phyloP scores from a whole-genome alignment of 2,888 invertebrate genomes.

The Deilephila porcellus region DNA sequence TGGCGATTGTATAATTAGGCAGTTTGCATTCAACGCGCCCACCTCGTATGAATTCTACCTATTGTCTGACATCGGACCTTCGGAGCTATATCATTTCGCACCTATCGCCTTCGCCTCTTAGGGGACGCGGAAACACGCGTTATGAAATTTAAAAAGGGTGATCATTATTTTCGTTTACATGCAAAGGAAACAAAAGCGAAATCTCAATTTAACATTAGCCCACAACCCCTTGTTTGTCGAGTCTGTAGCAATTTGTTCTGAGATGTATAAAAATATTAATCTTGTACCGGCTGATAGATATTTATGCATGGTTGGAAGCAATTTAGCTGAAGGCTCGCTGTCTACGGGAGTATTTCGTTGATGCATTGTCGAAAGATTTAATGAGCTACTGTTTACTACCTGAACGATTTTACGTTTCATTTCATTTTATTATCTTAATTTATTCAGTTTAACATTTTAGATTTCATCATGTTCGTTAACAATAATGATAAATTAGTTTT shows the following conservation, averaged over 20 bases:
- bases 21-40: conserved; percentile 78
- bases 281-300: conserved; percentile 79
- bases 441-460: not conserved
- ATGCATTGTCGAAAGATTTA: conserved; percentile 66
- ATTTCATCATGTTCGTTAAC: not conserved
- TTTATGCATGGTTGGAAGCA: conserved; percentile 80
- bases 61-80: conserved; percentile 84
- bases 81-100: conserved; percentile 82
- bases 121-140: conserved; percentile 61
- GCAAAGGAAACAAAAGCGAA: conserved; percentile 57
- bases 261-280: conserved; percentile 80
- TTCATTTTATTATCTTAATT: conserved; percentile 34
- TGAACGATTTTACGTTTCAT: conserved; percentile 63
- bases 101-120: conserved; percentile 65
- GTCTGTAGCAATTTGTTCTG: conserved; percentile 60
- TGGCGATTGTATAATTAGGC: conserved; percentile 76
- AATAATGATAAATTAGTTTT: not conserved
- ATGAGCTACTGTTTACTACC: conserved; percentile 73
- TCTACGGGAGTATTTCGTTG: conserved; percentile 56
- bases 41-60: conserved; percentile 82
- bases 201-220: conserved; percentile 58
- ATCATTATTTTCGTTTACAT: conserved; percentile 43
- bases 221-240: conserved; percentile 76
- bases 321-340: conserved; percentile 67
- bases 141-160: conserved; percentile 70